Base-by-base conservation (phyloP, 1,140 invertebrate genomes). In the Semibalanus balanoides region DNA sequence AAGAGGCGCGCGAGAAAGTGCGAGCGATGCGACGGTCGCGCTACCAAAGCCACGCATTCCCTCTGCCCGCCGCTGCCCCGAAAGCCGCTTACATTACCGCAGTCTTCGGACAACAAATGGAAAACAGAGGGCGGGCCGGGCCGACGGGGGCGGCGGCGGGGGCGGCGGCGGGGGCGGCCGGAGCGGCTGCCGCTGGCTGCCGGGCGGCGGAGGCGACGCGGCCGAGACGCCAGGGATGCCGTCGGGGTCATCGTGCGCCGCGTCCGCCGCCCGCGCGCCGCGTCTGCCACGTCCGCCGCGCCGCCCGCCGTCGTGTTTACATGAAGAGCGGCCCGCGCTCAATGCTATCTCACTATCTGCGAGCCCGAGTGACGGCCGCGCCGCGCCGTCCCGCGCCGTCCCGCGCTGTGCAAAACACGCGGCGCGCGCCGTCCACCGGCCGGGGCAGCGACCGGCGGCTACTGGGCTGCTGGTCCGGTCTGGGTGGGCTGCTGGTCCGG, bases 191-290 rank as follows among this genome's bases (percentile, higher is more conserved):
- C 51, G 51, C 7, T 25, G 51, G 51, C 11, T 7, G 51, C 22
- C 51, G 22, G 51, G 76, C 78, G 0, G 76, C 73, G 29, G 64
- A 75, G 0, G 74, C 73, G 40, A n/a, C 76, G 40, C 74, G 25
- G 77, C 76, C 29, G 40, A 76, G 7, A 77, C 74, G 0, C 71
- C 77, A 40, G 69, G 74, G 78, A 76, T 35, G 74, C 72, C 25
- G 75, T 78, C 79, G 74, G 78, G 79, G 43, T 81, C 78, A 79
- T 81, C 78, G 75, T 79, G 31, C 79, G 80, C 79, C 78, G 78
- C 71, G 73, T 72, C 75, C 71, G 79, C 17, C 31, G 27, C 77
- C 74, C 51, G 74, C 35, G 40, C 25, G 43, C 1, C 28, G 78
- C 76, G 1, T 77, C 77, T 11, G 74, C 70, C 22, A 73, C 77